phyloP scores from a whole-genome alignment of 2,888 invertebrate genomes.

The Clivina fossor region DNA sequence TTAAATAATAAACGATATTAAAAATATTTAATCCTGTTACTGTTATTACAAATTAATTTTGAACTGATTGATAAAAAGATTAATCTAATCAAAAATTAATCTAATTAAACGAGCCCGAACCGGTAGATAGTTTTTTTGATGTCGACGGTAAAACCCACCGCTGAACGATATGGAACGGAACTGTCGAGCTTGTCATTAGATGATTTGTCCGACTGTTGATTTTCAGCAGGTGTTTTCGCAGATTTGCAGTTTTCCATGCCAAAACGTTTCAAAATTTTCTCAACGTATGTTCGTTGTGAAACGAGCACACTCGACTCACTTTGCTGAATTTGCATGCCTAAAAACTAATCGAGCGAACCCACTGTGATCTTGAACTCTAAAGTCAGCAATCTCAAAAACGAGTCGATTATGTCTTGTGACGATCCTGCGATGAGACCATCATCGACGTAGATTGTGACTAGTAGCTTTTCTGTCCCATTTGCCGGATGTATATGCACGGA shows the following conservation, averaged over 20 bases:
- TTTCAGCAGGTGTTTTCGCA: slow-evolving; percentile 36
- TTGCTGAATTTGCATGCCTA: slow-evolving; percentile 39
- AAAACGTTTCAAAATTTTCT: slow-evolving; percentile 35
- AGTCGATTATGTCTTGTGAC: slow-evolving; percentile 15
- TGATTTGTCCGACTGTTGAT: slow-evolving; percentile 18
- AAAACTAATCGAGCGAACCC: slow-evolving; percentile 37
- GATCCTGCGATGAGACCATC: slow-evolving; percentile 16
- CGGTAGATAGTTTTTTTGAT: too few species aligned
- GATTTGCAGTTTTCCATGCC: slow-evolving; percentile 36
- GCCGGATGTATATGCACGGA: slow-evolving; percentile 32
- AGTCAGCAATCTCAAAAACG: slow-evolving; percentile 43
- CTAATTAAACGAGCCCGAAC: too few species aligned
- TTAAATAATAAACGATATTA: too few species aligned
- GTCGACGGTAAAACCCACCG: slow-evolving; percentile 22
- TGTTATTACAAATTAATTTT: too few species aligned
- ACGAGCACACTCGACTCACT: slow-evolving; percentile 35
- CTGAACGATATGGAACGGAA: slow-evolving; percentile 34
- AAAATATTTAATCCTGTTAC: too few species aligned
- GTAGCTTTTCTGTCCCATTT: slow-evolving; percentile 15
- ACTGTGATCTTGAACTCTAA: slow-evolving; percentile 38
- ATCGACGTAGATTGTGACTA: slow-evolving; percentile 30
- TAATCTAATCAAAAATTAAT: too few species aligned
- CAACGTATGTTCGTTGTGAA: slow-evolving; percentile 36
- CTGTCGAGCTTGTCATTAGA: slow-evolving; percentile 23
- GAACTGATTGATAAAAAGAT: too few species aligned